phyloP scores from a whole-genome alignment of 1,140 invertebrate genomes.

The Leptestheria dahalacensis region DNA sequence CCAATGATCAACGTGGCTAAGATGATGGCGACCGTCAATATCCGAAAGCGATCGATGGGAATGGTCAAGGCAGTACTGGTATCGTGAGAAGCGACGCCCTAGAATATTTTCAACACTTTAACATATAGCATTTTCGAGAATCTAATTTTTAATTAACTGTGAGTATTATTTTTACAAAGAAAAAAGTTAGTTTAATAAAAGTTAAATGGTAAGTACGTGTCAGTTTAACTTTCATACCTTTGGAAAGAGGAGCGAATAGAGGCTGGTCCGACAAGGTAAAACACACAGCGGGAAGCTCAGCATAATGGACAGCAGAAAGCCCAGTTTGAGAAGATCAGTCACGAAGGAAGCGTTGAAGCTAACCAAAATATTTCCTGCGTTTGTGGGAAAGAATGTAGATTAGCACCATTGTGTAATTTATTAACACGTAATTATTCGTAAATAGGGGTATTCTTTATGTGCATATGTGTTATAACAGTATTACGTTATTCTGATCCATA shows the following conservation, averaged over 20 bases:
- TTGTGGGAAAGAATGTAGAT: slow-evolving; percentile 22
- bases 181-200: no score
- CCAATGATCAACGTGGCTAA: slow-evolving; percentile 47
- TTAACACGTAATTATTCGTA: slow-evolving; percentile 18
- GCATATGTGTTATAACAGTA: no score
- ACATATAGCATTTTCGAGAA: no score
- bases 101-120: no score
- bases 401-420: no score
- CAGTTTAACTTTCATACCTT: slow-evolving; percentile 55
- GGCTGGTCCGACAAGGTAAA: slow-evolving; percentile 84
- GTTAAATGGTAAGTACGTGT: no score
- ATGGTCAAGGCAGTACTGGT: slow-evolving; percentile 31
- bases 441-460: no score
- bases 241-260: slow-evolving; percentile 79
- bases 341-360: slow-evolving; percentile 61
- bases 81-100: slow-evolving; percentile 7
- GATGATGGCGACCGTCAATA: slow-evolving; percentile 61
- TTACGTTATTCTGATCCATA: no score
- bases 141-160: no score
- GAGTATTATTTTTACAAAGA: no score
- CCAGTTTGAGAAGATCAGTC: slow-evolving; percentile 77
- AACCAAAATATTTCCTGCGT: slow-evolving; percentile 72
- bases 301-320: slow-evolving; percentile 85
- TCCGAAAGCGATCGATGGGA: slow-evolving; percentile 59
- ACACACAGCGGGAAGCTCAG: slow-evolving; percentile 93